These are phyloP conservation scores for Cenopis cana DNA, from an alignment of 2,888 invertebrate species.

Conservation along the genomic window DNA sequence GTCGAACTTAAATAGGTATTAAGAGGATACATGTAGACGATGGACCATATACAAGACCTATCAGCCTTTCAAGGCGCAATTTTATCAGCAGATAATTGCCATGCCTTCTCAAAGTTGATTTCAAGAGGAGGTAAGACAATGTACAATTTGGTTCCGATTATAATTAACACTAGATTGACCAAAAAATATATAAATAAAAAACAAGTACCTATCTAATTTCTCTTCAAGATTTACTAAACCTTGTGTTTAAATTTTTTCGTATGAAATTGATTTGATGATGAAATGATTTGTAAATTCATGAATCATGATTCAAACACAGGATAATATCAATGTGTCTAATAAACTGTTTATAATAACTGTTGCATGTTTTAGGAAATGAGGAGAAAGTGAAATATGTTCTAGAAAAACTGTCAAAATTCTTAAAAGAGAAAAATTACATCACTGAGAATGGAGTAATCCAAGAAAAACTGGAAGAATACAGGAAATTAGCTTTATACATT, in stretches of 20 bases:
- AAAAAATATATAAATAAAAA: neutral
- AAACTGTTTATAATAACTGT: neutral
- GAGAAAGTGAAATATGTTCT: slow-evolving; percentile 65
- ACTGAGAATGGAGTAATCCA: slow-evolving; percentile 54
- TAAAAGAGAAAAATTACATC: slow-evolving; percentile 62
- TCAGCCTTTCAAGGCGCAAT: slow-evolving; percentile 73
- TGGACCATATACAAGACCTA: slow-evolving; percentile 72
- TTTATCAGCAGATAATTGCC: slow-evolving; percentile 68
- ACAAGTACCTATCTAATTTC: neutral
- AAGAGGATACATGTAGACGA: slow-evolving; percentile 42
- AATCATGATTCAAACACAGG: neutral
- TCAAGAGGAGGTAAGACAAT: slow-evolving; percentile 70
- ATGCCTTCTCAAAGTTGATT: slow-evolving; percentile 65
- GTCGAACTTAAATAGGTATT: neutral
- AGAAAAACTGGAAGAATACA: slow-evolving; percentile 52
- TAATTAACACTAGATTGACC: neutral
- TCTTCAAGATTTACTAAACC: neutral
- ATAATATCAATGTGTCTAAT: neutral
- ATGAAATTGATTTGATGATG: too few species aligned
- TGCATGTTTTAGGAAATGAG: slow-evolving; percentile 72
- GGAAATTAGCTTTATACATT: slow-evolving; percentile 71
- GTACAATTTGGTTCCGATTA: neutral
- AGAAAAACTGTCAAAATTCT: slow-evolving; percentile 58
- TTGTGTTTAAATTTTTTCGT: too few species aligned
- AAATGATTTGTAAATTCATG: neutral